Evolutionary conservation across 2,888 invertebrate species (phyloP).

Genomic region (Cyclophora albipunctata): DNA sequence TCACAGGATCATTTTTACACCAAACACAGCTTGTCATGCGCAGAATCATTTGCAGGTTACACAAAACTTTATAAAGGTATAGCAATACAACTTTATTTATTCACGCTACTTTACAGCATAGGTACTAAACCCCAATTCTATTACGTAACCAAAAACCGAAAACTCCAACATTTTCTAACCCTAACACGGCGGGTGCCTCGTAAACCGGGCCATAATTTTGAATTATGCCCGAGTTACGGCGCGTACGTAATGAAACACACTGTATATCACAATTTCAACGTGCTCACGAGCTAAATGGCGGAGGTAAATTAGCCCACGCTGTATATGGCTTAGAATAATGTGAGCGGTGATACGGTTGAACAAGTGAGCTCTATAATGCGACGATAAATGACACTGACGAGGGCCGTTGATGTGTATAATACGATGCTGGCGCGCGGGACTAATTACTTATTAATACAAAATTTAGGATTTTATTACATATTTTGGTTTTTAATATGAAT

Average conservation of each 20-base stretch:
- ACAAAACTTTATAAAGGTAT: no score
- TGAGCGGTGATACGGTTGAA: constrained; percentile 24
- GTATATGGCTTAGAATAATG: constrained; percentile 34
- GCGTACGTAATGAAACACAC: constrained; percentile 61
- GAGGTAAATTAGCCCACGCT: constrained; percentile 47
- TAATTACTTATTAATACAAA: constrained; percentile 2
- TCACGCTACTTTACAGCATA: no score
- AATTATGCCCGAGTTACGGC: constrained; percentile 55
- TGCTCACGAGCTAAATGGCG: constrained; percentile 50
- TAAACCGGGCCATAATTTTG: constrained; percentile 61
- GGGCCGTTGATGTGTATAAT: constrained; percentile 4
- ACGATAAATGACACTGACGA: constrained; percentile 2
- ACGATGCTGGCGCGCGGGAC: constrained; percentile 1
- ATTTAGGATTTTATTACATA: not conserved
- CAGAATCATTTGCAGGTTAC: no score
- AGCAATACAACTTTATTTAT: no score
- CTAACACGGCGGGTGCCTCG: constrained; percentile 32
- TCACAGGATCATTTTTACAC: no score
- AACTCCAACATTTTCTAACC: constrained; percentile 8
- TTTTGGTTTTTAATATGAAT: not conserved
- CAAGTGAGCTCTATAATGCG: constrained; percentile 23
- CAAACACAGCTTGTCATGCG: no score
- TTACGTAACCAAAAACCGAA: constrained; percentile 17
- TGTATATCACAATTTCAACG: constrained; percentile 58
- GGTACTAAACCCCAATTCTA: constrained; percentile 6